These are phyloP conservation scores for Drosophila novamexicana DNA, from an alignment of 1,140 invertebrate genomes.

Conservation along the genomic window DNA sequence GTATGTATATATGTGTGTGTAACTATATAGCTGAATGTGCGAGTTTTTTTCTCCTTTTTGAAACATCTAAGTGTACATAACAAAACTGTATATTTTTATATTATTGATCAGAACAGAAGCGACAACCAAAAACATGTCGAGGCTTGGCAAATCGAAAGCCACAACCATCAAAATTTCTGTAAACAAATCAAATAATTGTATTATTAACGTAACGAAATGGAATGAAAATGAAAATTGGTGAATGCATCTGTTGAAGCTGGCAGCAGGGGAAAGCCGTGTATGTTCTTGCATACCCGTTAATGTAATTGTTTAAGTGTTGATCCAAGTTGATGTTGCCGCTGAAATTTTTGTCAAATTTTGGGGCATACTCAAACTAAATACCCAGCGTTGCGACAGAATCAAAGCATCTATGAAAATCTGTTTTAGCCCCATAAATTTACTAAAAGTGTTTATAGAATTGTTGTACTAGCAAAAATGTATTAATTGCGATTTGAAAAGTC, in stretches of 20 bases:
- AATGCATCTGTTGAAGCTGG: constrained; percentile 8
- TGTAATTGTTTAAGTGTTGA: constrained; percentile 51
- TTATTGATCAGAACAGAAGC: constrained; percentile 1
- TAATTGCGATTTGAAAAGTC: constrained; percentile 59
- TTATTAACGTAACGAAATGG: constrained; percentile 20
- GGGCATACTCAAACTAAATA: constrained; percentile 1
- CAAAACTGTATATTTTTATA: constrained; percentile 51
- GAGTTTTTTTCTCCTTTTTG: constrained; percentile 32
- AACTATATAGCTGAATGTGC: constrained; percentile 4
- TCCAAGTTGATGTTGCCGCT: constrained; percentile 36
- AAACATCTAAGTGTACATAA: constrained; percentile 52
- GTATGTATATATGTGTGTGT: neutral
- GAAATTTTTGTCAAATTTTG: constrained; percentile 6
- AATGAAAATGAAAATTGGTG: neutral
- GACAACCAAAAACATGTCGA: neutral
- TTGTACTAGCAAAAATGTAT: constrained; percentile 58
- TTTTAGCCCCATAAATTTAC: constrained; percentile 43
- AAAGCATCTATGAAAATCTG: constrained; percentile 17
- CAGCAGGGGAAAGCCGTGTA: neutral
- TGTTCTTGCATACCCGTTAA: constrained; percentile 19
- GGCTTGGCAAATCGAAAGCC: neutral
- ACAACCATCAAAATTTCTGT: neutral
- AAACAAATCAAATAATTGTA: neutral
- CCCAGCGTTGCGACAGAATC: neutral
- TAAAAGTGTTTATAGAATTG: constrained; percentile 65